Evolutionary conservation across 2,888 invertebrate species (phyloP), one percentile per base, ranked within the genome.

Genomic region (Electrophaes corylata): DNA sequence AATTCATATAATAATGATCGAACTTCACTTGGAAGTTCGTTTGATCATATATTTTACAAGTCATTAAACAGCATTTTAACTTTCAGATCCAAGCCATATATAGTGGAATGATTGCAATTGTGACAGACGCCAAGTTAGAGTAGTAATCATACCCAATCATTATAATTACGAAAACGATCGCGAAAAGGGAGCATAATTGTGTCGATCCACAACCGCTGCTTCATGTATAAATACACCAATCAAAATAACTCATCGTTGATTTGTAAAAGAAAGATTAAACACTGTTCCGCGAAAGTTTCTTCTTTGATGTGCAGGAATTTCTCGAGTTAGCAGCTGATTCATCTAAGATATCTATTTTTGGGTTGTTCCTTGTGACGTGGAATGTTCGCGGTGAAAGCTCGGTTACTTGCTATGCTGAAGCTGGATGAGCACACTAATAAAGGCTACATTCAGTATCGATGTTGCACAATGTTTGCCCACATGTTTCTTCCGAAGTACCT

Each of bases 401-500:
- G 76, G 78, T 76, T 74, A 70, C 78, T 81, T 83, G 80, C 84
- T 82, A 6, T 75, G 76, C 75, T 67, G 66, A 69, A 69, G 70
- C 71, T 59, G 66, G 70, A 76, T 78, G 71, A 73, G 83, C 78
- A 73, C 79, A 68, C 66, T 79, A 77, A 82, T 83, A 82, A 86
- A 83, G 78, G 69, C 76, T 72, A 72, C 74, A 78, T 60, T 49
- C 41, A 59, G 55, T 54, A 50, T 71, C 66, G 69, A 70, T 70
- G 73, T 90, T 90, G 87, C 91, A 83, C 86, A 91, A 91, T 89
- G 80, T 91, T 90, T 90, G 83, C 85, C 84, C 91, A 88, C 84
- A 88, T 89, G 89, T 88, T 85, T 80, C 81, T 75, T 83, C 73
- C 76, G 78, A 53, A 44, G 48, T 47, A 48, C 46, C 31, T 41